A percentile compares a stretch with the other conserved stretches of the same genome.
These are phyloP conservation scores for Linepithema humile DNA, from an alignment of 1,140 invertebrate genomes.

Conservation along the genomic window DNA sequence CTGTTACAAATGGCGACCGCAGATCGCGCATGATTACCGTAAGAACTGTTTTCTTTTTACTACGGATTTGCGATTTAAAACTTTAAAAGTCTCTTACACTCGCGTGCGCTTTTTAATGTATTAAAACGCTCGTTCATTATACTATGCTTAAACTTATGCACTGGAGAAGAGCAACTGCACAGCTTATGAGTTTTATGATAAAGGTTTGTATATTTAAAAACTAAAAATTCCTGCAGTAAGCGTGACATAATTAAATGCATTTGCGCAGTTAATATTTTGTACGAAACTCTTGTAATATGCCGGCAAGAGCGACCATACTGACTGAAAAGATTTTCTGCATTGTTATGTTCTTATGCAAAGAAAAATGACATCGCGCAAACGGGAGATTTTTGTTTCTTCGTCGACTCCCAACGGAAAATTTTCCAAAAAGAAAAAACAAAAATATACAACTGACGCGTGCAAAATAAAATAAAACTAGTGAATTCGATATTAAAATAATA, in stretches of 20 bases:
- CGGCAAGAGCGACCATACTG: not conserved
- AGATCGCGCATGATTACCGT: conserved; percentile 47
- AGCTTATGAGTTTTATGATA: not conserved
- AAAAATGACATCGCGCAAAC: conserved; percentile 15
- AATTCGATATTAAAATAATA: conserved; percentile 35
- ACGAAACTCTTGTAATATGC: not conserved
- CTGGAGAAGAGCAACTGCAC: not conserved
- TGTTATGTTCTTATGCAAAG: not conserved
- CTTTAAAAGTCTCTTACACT: conserved; percentile 6
- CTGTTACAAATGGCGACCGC: conserved; percentile 37
- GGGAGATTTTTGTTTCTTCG: not conserved
- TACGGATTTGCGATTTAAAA: not conserved
- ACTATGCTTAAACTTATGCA: not conserved
- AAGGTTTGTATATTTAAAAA: not conserved
- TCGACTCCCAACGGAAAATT: not conserved
- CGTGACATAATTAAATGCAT: conserved; percentile 15
- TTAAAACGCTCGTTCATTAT: conserved; percentile 36
- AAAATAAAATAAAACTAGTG: conserved; percentile 12
- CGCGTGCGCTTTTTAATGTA: conserved; percentile 3
- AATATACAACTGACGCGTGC: not conserved
- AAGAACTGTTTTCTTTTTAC: conserved; percentile 34
- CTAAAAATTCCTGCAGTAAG: not conserved
- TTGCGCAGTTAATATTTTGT: not conserved
- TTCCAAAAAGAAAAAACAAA: not conserved
- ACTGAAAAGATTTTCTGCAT: not conserved